phyloP scores from a whole-genome alignment of 2,797 vertebrate genomes.

The Sebastes variabilis region DNA sequence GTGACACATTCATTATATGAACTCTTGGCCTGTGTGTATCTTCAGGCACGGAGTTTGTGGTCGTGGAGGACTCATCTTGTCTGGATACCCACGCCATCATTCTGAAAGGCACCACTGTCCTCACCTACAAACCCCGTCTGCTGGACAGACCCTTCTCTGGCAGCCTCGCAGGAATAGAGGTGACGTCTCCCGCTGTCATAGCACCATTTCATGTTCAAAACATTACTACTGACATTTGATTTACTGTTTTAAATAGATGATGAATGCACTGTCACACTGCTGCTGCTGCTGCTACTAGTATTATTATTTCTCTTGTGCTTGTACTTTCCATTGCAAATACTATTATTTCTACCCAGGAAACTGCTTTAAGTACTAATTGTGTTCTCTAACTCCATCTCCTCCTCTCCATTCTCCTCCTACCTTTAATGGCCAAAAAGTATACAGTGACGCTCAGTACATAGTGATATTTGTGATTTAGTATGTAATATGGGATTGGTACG shows the following conservation, averaged over 20 bases:
- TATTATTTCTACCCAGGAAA: background rate
- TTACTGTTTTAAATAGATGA: background rate
- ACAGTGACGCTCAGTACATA: background rate
- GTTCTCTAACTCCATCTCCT: background rate
- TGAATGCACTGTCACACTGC: background rate
- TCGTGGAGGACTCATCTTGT: constrained; percentile 93
- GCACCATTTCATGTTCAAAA: background rate
- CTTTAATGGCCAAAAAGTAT: background rate
- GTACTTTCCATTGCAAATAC: background rate
- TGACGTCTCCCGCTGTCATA: constrained; percentile 57
- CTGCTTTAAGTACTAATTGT: background rate
- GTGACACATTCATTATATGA: too few species aligned
- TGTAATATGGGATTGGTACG: background rate
- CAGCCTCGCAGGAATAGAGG: constrained; percentile 94
- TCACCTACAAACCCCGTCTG: constrained; percentile 95
- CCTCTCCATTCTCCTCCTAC: background rate
- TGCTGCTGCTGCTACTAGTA: background rate
- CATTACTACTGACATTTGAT: background rate
- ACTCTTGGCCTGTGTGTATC: background rate
- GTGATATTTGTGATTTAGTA: background rate
- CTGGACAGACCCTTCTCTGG: constrained; percentile 95
- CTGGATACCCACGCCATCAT: constrained; percentile 93
- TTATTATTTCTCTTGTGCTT: background rate
- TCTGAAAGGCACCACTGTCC: constrained; percentile 95
- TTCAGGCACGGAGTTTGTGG: constrained; percentile 97